Evolutionary conservation across 1,140 invertebrate genomes (phyloP), one percentile per base, ranked within the genome.

Genomic region (Laupala kohalensis): DNA sequence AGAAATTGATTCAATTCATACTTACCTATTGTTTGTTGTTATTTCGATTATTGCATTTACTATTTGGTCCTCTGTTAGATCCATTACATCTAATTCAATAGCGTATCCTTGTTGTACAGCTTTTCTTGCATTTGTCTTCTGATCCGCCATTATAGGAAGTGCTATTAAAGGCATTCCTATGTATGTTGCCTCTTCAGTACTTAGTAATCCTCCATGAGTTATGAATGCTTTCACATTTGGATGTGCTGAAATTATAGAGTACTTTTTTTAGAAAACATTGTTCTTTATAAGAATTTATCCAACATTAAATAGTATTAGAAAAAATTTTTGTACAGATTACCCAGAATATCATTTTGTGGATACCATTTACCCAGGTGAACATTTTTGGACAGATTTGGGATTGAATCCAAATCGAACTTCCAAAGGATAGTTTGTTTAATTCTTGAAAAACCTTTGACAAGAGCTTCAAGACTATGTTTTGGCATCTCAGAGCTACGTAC

Each of bases 311-410:
- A n/a, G n/a, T n/a, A n/a, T n/a, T n/a, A n/a, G n/a, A n/a, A n/a
- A n/a, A n/a, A n/a, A n/a, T n/a, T n/a, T n/a, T n/a, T n/a, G n/a
- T n/a, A n/a, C n/a, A n/a, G n/a, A n/a, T n/a, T n/a, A 80, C 82
- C 79, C 29, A 86, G 75, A 64, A 86, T 75, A 72, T 83, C 82
- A 67, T 80, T 80, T 75, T 86, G 85, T 5, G 84, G 83, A 27
- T 85, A 30, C 84, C 84, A 86, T 69, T 80, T 77, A n/a, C 74
- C 68, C 9, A 81, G 77, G 28, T 78, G 74, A 6, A 83, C 76
- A 74, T 81, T 81, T 9, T 73, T 67, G 4, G 79, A 77, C 37
- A 76, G 74, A n/a, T 72, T 69, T 3, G 76, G 72, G 0, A 78
- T 68, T 62, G 77, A 64, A 3, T 79, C 76, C 2, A 70, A 69